Conservation (phyloP, 2,797 vertebrate species). For the Xenopus petersii region DNA sequence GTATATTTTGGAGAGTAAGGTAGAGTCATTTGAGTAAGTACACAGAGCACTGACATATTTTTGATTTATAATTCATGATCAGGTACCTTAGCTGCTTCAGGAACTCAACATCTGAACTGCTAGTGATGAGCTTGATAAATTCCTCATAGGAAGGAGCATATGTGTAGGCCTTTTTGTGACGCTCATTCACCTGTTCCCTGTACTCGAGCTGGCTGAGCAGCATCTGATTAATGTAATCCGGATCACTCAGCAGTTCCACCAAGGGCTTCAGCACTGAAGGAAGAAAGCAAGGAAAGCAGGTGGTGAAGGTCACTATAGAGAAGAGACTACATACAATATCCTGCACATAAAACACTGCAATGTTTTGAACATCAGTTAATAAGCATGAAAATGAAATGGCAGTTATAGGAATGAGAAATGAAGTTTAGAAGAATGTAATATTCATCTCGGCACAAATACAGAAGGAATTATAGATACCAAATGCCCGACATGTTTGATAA, state of each 20-base stretch:
- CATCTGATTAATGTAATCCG: conserved; percentile 94
- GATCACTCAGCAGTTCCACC: conserved; percentile 91
- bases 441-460: too few relatives aligned
- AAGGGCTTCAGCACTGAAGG: conserved; percentile 83
- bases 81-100: conserved; percentile 93
- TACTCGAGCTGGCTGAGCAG: conserved; percentile 90
- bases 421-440: too few relatives aligned
- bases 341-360: too few relatives aligned
- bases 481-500: too few relatives aligned
- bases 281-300: conserved; percentile 45
- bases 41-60: too few relatives aligned
- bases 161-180: conserved; percentile 94
- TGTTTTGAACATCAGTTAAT: too few relatives aligned
- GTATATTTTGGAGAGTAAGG: too few relatives aligned
- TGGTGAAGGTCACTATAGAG: conserved; percentile 20
- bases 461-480: too few relatives aligned
- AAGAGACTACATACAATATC: too few relatives aligned
- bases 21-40: too few relatives aligned
- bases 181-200: conserved; percentile 89
- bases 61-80: background rate
- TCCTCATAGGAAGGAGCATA: conserved; percentile 97
- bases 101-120: conserved; percentile 88
- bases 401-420: too few relatives aligned
- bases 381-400: too few relatives aligned
- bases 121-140: conserved; percentile 96